Evolutionary conservation across 2,888 invertebrate species (phyloP).

Genomic region (Nineta flava): DNA sequence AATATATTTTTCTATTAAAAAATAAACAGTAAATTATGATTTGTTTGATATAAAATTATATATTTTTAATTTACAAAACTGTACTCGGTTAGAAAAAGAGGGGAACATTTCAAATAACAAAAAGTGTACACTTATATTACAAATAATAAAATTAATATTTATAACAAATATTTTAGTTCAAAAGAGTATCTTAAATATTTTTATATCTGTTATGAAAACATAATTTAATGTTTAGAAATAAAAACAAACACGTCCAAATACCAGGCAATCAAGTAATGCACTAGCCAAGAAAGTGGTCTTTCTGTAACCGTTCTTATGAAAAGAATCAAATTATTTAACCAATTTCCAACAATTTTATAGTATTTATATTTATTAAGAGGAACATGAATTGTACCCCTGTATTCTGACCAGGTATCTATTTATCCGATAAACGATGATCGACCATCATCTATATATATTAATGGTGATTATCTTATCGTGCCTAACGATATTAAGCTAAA

Average conservation of each 20-base stretch:
- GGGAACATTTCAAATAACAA: neutral
- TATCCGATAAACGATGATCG: neutral
- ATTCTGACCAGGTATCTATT: neutral
- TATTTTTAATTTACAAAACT: too few species aligned
- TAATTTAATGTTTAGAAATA: neutral
- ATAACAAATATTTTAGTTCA: too few species aligned
- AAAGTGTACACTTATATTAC: neutral
- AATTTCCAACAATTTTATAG: too few species aligned
- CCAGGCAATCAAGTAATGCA: neutral
- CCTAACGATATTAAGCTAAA: neutral
- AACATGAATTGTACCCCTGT: neutral
- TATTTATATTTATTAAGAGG: neutral
- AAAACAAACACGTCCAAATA: neutral
- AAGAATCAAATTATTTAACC: too few species aligned
- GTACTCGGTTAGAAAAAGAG: neutral
- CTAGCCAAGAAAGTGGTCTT: too few species aligned
- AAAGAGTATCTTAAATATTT: too few species aligned
- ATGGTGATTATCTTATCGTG: neutral
- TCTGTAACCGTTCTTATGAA: too few species aligned
- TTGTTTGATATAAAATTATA: too few species aligned
- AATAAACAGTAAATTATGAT: too few species aligned
- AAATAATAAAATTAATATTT: too few species aligned
- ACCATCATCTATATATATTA: neutral
- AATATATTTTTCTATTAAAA: too few species aligned
- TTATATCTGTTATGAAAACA: too few species aligned